Base-by-base conservation (phyloP, 2,888 invertebrate genomes). In the Antheraea yamamai region DNA sequence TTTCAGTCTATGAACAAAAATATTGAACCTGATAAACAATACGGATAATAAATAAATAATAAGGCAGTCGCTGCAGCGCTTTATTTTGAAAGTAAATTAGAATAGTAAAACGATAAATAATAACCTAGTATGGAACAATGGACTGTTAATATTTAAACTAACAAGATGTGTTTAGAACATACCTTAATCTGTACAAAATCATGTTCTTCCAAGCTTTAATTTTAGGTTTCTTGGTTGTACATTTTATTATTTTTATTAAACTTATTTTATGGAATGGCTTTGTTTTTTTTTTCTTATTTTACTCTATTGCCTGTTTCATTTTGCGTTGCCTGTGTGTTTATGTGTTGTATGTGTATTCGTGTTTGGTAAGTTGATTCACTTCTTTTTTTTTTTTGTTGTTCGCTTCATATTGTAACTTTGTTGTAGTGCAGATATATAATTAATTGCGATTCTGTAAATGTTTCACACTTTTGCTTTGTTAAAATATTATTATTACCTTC, bases 131-230 rank as follows among this genome's bases (percentile, higher is more conserved):
- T 75, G 61, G 68, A 74, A 55, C 61, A 72, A 85, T 80, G 84
- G 87, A 87, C 87, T 87, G 87, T 87, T 84, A 83, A 77, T 81
- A 78, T 82, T 82, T 83, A 78, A 81, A 83, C 84, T 86, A 85
- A 85, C 82, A 79, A 79, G 26, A 79, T 82, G 79, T 77, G 77
- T 77, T 75, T 78, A 80, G 70, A 80, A 76, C 84, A 80, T 83
- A 80, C 76, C 83, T 81, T 83, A 80, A 82, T 88, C 88, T 93
- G 90, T 92, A 93, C 89, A 92, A 91, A 91, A 90, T 90, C 86
- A 89, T 90, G 92, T 93, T 95, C 94, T 95, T 94, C 92, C 91
- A 89, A 95, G 93, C 94, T 94, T 95, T 94, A 92, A 94, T 91
- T 87, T 83, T 92, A 93, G 64, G 89, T 91, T 91, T 91, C 89